These are phyloP conservation scores for Cryptops parisi DNA, from an alignment of 2,888 invertebrate species.

Conservation along the genomic window DNA sequence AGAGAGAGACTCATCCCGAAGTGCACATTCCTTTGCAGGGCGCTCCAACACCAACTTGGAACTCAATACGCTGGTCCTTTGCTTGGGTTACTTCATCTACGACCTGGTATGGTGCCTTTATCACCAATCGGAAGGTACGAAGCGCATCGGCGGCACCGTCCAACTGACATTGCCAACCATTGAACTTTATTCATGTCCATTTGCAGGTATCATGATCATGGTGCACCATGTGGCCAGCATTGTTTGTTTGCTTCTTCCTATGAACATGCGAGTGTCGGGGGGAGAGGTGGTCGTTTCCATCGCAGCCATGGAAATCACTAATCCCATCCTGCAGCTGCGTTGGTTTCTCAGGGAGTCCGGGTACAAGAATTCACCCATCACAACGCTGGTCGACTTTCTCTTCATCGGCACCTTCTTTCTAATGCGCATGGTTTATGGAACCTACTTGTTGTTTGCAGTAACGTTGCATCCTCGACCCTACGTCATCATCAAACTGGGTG, in stretches of 20 bases:
- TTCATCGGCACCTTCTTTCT: slow-evolving; percentile 9
- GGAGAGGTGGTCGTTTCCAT: slow-evolving; percentile 9
- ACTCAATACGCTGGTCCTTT: not conserved
- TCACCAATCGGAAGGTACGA: slow-evolving; percentile 13
- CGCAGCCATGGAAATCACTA: slow-evolving; percentile 8
- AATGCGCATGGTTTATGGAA: slow-evolving; percentile 11
- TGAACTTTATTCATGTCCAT: not conserved
- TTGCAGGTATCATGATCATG: slow-evolving; percentile 4
- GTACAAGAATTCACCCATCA: not conserved
- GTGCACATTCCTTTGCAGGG: not conserved
- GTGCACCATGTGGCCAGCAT: slow-evolving; percentile 10
- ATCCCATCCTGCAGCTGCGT: slow-evolving; percentile 7
- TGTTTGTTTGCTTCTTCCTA: not conserved
- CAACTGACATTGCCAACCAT: too few species aligned
- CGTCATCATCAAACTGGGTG: slow-evolving; percentile 6
- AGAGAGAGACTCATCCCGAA: not conserved
- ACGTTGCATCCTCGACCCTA: not conserved
- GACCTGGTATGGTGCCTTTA: slow-evolving; percentile 11
- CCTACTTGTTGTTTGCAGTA: not conserved
- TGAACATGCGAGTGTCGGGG: slow-evolving; percentile 1
- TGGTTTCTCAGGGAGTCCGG: slow-evolving; percentile 11
- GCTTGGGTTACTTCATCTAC: slow-evolving; percentile 8
- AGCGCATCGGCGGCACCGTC: too few species aligned
- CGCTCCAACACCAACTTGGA: not conserved
- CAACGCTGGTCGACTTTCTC: not conserved